Conservation (phyloP, 2,888 invertebrate genomes). For the Ormyrus pomaceus region DNA sequence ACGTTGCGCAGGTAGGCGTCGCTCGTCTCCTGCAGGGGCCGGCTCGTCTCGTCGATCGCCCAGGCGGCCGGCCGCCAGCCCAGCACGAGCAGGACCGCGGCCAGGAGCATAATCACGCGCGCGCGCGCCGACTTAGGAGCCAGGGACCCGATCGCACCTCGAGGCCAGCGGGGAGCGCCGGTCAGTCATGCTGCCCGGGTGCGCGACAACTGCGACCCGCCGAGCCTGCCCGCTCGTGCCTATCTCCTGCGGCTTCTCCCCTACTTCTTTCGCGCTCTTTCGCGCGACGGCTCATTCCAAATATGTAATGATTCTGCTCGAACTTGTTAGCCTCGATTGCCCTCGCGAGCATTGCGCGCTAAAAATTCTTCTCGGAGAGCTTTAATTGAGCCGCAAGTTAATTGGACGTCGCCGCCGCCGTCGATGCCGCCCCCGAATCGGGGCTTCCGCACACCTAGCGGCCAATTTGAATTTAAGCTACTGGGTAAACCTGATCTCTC, state of each 20-base stretch:
- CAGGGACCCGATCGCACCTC: no score
- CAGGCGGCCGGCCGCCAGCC: not conserved
- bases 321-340: constrained; percentile 14
- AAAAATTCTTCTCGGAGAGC: constrained; percentile 4
- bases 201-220: constrained; percentile 8
- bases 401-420: no score
- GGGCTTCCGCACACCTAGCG: no score
- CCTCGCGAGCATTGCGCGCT: not conserved
- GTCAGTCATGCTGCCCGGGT: not conserved
- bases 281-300: not conserved
- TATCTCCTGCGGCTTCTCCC: not conserved
- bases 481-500: no score
- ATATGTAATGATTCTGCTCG: no score
- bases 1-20: constrained; percentile 49
- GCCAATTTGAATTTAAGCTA: no score
- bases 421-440: no score
- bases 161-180: not conserved
- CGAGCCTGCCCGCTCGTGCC: not conserved
- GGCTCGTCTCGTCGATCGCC: not conserved
- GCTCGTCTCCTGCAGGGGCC: constrained; percentile 31
- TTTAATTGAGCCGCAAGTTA: no score
- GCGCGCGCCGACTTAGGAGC: no score
- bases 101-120: no score
- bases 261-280: constrained; percentile 8
- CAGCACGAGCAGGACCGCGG: not conserved